These are phyloP conservation scores for Cybosia mesomella DNA, from an alignment of 2,888 invertebrate genomes.

Conservation along the genomic window DNA sequence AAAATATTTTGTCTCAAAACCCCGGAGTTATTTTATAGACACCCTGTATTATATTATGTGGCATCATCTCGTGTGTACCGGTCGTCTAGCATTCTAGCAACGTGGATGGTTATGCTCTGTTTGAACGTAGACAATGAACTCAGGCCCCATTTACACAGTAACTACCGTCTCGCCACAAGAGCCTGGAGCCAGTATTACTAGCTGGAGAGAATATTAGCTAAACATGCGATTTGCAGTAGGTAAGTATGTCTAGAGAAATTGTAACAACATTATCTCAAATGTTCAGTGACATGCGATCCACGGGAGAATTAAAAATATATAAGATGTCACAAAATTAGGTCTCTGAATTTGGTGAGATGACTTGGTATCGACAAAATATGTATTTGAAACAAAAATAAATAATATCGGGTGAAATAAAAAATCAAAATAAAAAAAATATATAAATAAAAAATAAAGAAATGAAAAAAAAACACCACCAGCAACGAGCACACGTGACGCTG, in stretches of 20 bases:
- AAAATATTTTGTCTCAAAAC: too few species aligned
- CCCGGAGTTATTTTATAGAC: too few species aligned
- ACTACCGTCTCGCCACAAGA: conserved; percentile 31
- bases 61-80: conserved; percentile 31
- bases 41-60: neutral
- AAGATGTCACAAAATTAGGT: too few species aligned
- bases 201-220: conserved; percentile 23
- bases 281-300: conserved; percentile 5
- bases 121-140: conserved; percentile 30
- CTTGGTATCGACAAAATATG: too few species aligned
- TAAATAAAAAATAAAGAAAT: too few species aligned
- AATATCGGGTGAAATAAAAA: too few species aligned
- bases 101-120: conserved; percentile 18
- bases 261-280: neutral
- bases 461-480: too few species aligned
- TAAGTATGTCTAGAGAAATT: neutral
- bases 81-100: conserved; percentile 25
- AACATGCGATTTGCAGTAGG: conserved; percentile 29
- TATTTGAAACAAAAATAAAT: too few species aligned
- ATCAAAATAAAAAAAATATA: too few species aligned
- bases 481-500: too few species aligned
- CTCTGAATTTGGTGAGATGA: too few species aligned
- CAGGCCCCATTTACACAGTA: conserved; percentile 34
- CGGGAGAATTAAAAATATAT: neutral
- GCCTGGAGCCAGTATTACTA: conserved; percentile 41